Conservation (phyloP, 2,797 vertebrate genomes). For the Neopelma chrysocephalum region DNA sequence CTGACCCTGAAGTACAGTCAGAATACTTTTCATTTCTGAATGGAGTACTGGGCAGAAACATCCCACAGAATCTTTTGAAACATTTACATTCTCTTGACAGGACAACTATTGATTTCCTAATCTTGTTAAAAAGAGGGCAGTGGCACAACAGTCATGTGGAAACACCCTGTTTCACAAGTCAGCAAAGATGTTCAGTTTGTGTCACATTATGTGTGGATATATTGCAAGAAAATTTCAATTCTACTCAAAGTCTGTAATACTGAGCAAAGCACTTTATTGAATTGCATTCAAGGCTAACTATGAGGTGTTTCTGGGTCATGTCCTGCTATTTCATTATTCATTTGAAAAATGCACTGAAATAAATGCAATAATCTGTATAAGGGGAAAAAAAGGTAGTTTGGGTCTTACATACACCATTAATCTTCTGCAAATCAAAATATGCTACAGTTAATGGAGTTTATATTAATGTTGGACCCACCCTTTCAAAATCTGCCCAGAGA, state of each 20-base stretch:
- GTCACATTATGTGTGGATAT: background rate
- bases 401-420: background rate
- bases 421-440: background rate
- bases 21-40: background rate
- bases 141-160: background rate
- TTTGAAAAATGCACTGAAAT: background rate
- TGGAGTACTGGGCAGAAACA: background rate
- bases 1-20: background rate
- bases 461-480: background rate
- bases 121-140: slow-evolving; percentile 14
- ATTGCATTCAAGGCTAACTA: background rate
- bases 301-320: background rate
- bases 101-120: slow-evolving; percentile 26
- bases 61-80: background rate
- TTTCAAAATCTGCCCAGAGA: background rate
- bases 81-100: background rate
- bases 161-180: background rate
- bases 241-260: background rate
- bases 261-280: background rate
- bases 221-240: background rate
- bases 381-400: background rate
- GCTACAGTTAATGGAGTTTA: background rate
- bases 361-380: background rate
- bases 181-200: background rate
- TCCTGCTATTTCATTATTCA: background rate